Evolutionary conservation across 2,113 vertebrate species (phyloP), one percentile per base, ranked within the genome.

Genomic region (Cinclus mexicanus): DNA sequence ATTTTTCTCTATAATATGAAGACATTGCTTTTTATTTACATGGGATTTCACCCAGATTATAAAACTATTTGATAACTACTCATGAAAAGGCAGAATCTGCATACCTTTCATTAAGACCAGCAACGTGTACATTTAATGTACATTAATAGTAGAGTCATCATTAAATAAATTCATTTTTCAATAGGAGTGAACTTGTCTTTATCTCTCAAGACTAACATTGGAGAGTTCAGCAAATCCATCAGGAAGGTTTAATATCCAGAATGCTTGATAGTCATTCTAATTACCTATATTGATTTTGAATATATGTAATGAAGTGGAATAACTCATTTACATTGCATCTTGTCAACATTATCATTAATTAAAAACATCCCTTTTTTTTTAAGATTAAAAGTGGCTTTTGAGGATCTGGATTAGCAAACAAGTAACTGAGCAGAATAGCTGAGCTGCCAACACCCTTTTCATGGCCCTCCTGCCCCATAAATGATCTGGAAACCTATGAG

Each of bases 291-390:
- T 91, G 61, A 69, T 84, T 89, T 87, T 47, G 55, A 87, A 72
- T 82, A 65, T 81, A 61, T 71, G 74, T 85, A 95, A 91, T 95
- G 81, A 93, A 87, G 87, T 91, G 77, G 77, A 89, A 89, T 95
- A 95, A 93, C 55, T 93, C 6, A 60, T 91, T 87, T 94, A 76
- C 77, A 79, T 49, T 87, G 46, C 56, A 69, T 72, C 78, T 82
- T 94, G 74, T 94, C 78, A 89, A 61, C 84, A 79, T 63, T 25
- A 72, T 89, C 83, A 91, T 85, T 95, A 83, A 95, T 87, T 94
- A 75, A 83, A 85, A 85, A 7, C 26, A 56, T 28, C 2, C 12
- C 3, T 76, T 93, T 94, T 53, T 53, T 85, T 24, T 85, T 15
- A 83, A 89, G 39, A 87, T 55, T 85, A 76, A 70, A 76, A 83